Percentiles rank a stretch among this genome's conserved stretches.
phyloP scores from a whole-genome alignment of 2,113 vertebrate genomes.

The Callionymus lyra region DNA sequence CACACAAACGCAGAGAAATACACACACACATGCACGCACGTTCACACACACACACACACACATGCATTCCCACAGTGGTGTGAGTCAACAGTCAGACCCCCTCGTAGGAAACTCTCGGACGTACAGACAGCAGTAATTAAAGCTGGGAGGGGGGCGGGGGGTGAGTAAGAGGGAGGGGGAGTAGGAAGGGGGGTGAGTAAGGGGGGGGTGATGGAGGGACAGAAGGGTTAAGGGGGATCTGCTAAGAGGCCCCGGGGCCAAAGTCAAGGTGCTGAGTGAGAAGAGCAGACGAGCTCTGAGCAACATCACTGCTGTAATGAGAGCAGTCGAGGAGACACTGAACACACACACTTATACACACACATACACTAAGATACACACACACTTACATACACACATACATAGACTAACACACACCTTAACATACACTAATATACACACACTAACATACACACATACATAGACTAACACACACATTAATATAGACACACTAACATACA shows the following conservation, averaged over 20 bases:
- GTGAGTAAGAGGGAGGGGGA: conserved; percentile 18
- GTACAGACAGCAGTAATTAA: conserved; percentile 37
- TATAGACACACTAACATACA: too few species aligned
- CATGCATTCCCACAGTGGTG: conserved; percentile 54
- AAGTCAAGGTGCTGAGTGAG: conserved; percentile 54
- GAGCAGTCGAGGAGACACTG: too few species aligned
- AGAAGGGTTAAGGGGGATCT: conserved; percentile 21
- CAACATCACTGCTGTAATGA: not conserved
- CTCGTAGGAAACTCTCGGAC: conserved; percentile 18
- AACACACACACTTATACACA: conserved; percentile 3
- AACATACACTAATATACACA: too few species aligned
- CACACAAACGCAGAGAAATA: conserved; percentile 4
- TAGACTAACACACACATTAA: too few species aligned
- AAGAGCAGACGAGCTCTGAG: conserved; percentile 3
- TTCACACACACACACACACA: conserved; percentile 24
- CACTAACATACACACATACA: too few species aligned
- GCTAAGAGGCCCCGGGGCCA: conserved; percentile 32
- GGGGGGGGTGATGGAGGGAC: conserved; percentile 33
- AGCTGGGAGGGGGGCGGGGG: conserved; percentile 18
- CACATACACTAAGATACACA: conserved; percentile 10
- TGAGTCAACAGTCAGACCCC: conserved; percentile 24
- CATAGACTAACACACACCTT: not conserved
- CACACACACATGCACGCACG: too few species aligned
- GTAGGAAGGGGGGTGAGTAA: conserved; percentile 11
- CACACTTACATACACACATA: not conserved